Percentiles rank a stretch among this genome's conserved stretches.
Conservation (phyloP, 2,113 vertebrate species). For the Nothoprocta perdicaria region DNA sequence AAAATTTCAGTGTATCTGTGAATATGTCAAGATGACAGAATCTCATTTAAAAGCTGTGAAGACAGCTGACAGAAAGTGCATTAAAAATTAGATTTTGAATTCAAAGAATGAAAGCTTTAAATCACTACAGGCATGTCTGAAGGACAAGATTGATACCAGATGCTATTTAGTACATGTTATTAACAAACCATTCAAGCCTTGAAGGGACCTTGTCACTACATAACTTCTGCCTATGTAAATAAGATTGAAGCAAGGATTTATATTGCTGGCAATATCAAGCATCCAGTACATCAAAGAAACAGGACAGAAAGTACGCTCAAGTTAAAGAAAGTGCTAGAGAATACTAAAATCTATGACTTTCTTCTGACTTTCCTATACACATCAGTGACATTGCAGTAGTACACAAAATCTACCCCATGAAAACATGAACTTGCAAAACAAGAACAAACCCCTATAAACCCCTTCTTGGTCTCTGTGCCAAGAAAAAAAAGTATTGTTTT, state of each 20-base stretch:
- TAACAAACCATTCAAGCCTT: slow-evolving; percentile 82
- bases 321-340: slow-evolving; percentile 61
- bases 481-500: background rate
- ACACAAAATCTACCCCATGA: slow-evolving; percentile 33
- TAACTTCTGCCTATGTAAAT: slow-evolving; percentile 83
- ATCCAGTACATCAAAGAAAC: slow-evolving; percentile 69
- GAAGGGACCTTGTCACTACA: slow-evolving; percentile 84
- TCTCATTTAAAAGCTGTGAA: slow-evolving; percentile 81
- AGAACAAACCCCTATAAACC: background rate
- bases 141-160: slow-evolving; percentile 82
- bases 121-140: slow-evolving; percentile 78
- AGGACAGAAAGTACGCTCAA: slow-evolving; percentile 65
- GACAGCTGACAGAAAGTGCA: slow-evolving; percentile 81
- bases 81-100: slow-evolving; percentile 85
- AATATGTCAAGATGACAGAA: slow-evolving; percentile 82
- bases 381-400: slow-evolving; percentile 56
- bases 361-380: slow-evolving; percentile 70
- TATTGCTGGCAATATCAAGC: slow-evolving; percentile 63
- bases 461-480: background rate
- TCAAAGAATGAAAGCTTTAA: slow-evolving; percentile 81
- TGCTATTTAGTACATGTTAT: slow-evolving; percentile 83
- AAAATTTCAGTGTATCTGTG: slow-evolving; percentile 78
- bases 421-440: slow-evolving; percentile 10
- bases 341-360: slow-evolving; percentile 73
- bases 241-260: slow-evolving; percentile 76